phyloP scores from a whole-genome alignment of 1,140 invertebrate species.

The Lasioglossum albipes region DNA sequence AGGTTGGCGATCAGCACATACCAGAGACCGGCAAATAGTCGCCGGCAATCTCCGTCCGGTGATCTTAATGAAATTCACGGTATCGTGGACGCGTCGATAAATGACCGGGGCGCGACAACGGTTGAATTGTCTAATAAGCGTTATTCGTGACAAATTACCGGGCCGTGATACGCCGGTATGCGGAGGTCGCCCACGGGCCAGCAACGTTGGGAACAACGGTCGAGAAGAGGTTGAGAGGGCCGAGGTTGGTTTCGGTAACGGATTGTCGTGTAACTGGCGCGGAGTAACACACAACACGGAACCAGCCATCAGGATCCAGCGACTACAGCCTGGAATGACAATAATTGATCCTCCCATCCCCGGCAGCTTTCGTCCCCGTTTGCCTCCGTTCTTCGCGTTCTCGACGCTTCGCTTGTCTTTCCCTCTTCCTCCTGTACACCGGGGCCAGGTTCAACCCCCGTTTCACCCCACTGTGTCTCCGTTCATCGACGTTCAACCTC shows the following conservation, averaged over 20 bases:
- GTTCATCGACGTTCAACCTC: no score
- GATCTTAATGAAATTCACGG: constrained; percentile 77
- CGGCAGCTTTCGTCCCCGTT: constrained; percentile 33
- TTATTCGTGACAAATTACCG: constrained; percentile 78
- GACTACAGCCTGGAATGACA: constrained; percentile 75
- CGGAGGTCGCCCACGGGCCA: constrained; percentile 61
- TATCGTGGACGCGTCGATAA: constrained; percentile 76
- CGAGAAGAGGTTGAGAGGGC: background rate
- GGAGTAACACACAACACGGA: constrained; percentile 74
- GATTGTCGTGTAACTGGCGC: constrained; percentile 75
- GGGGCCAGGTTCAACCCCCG: no score
- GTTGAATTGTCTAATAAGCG: constrained; percentile 78
- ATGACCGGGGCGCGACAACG: constrained; percentile 69
- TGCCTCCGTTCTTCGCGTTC: constrained; percentile 1
- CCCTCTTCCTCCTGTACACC: background rate
- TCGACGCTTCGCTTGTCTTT: constrained; percentile 10
- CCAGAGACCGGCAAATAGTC: constrained; percentile 23
- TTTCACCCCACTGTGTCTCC: no score
- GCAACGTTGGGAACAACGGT: constrained; percentile 42
- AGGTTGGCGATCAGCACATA: constrained; percentile 18
- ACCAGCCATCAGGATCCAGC: constrained; percentile 73
- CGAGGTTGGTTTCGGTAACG: constrained; percentile 64
- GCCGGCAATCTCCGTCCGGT: constrained; percentile 33
- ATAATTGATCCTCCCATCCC: constrained; percentile 77
- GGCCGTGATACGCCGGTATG: constrained; percentile 76